These are phyloP conservation scores for Melieria picta DNA, from an alignment of 2,888 invertebrate genomes.

Conservation along the genomic window DNA sequence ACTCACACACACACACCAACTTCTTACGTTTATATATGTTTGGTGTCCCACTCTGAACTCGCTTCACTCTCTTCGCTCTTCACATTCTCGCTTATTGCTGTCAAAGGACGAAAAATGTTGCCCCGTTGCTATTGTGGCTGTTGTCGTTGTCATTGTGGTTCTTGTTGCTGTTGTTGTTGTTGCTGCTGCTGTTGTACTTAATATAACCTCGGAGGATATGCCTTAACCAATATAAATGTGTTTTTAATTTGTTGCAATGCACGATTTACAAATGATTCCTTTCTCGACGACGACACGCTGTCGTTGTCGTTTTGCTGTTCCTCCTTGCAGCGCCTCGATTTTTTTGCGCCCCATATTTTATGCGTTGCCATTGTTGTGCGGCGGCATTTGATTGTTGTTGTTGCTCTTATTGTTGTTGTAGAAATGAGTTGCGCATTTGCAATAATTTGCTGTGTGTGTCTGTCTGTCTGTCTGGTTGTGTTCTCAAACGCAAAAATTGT, in stretches of 20 bases:
- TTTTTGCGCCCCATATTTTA: background rate
- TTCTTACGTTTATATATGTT: background rate
- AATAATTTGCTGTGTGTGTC: background rate
- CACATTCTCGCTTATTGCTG: no score
- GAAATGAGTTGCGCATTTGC: slow-evolving; percentile 22
- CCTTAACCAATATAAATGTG: slow-evolving; percentile 64
- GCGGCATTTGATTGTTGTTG: background rate
- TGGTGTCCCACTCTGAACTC: background rate
- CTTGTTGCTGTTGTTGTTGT: slow-evolving; percentile 33
- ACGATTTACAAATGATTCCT: slow-evolving; percentile 57
- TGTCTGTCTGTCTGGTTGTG: background rate
- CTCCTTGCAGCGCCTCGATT: background rate
- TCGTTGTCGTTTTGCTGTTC: background rate
- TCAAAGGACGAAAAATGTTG: no score
- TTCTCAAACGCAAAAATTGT: background rate
- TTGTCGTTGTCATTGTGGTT: slow-evolving; percentile 17
- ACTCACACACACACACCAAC: background rate
- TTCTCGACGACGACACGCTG: slow-evolving; percentile 18
- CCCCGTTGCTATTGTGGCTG: background rate
- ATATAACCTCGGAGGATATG: slow-evolving; percentile 54
- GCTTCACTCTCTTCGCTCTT: background rate
- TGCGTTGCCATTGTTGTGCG: background rate
- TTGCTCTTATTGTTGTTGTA: slow-evolving; percentile 23
- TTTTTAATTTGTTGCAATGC: slow-evolving; percentile 64
- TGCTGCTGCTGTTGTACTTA: slow-evolving; percentile 38